Base-by-base conservation (phyloP, 2,797 vertebrate species). In the Coilia nasus region DNA sequence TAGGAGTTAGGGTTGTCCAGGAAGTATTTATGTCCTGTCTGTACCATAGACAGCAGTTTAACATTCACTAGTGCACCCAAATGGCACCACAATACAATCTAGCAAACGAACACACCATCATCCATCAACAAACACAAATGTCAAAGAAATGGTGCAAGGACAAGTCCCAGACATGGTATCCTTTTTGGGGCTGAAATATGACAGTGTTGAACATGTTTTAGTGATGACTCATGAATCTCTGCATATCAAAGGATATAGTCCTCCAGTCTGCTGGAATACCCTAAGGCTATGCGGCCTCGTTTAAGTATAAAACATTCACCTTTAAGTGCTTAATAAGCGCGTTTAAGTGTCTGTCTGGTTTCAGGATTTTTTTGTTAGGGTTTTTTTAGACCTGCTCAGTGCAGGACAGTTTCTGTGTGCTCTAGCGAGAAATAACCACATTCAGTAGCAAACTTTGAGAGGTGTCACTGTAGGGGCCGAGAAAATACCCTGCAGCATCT, bases 401-500 rank as follows among this genome's bases (percentile, higher is more conserved):
- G 71, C 35, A 78, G 71, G 35, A 15, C 35, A 44, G 31, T 9
- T 78, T 78, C 35, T 44, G 5, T 78, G 71, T 6, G 9, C 35
- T 75, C 4, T 75, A 41, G 67, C 11, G 35, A 78, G 31, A 31
- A 78, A 78, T 44, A n/a, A 21, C 71, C 35, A 44, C 71, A 78
- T 78, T 31, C 31, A 78, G 71, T 6, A 44, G 6, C 17, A 78
- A 78, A 75, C 67, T 75, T 75, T 75, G 67, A 75, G 67, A 78
- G 41, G 35, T 44, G 71, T 78, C 71, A 78, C 71, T 78, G 71
- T 19, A 78, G 71, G 71, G 71, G 71, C 31, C 35, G 35, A 44
- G 31, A 75, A 44, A 78, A 44, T 21, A 78, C 31, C 71, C 71
- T 44, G 71, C 71, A 78, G 71, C 71, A 78, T 78, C 71, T 78